These are phyloP conservation scores for Agrypnia vestita DNA, from an alignment of 1,140 invertebrate species.

Conservation along the genomic window DNA sequence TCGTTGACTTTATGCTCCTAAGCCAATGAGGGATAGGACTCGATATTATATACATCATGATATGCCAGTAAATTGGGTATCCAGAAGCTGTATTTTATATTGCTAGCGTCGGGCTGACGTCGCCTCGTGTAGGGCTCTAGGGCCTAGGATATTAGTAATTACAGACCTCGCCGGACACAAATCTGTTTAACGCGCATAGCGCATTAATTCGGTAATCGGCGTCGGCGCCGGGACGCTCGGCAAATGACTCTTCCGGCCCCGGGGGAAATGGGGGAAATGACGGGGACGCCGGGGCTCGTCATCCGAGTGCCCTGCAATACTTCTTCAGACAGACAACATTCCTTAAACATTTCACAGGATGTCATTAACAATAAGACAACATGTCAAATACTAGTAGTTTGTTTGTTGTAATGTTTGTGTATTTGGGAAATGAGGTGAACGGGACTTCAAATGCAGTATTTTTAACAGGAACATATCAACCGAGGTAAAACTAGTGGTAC, in stretches of 20 bases:
- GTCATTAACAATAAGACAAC: no score
- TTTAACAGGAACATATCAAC: no score
- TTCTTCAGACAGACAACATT: no score
- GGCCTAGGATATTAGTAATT: slow-evolving; percentile 5
- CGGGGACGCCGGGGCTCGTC: slow-evolving; percentile 6
- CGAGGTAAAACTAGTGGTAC: no score
- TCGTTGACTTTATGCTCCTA: not conserved
- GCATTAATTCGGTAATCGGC: slow-evolving; percentile 38
- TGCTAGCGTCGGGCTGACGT: not conserved
- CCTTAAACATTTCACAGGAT: no score
- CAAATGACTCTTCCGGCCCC: slow-evolving; percentile 38
- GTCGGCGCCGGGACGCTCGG: slow-evolving; percentile 29
- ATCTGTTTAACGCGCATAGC: slow-evolving; percentile 32
- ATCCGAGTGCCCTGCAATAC: no score
- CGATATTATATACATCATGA: not conserved
- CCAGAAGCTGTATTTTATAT: no score
- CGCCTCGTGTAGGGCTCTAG: not conserved
- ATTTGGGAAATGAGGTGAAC: no score
- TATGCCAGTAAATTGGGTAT: not conserved
- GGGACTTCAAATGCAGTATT: no score
- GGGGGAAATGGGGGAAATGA: slow-evolving; percentile 41
- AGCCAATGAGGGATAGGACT: no score
- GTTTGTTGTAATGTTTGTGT: no score
- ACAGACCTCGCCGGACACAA: slow-evolving; percentile 27
- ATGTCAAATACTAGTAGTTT: no score